Base-by-base conservation (phyloP, 1,140 invertebrate species). In the Artemia franciscana region DNA sequence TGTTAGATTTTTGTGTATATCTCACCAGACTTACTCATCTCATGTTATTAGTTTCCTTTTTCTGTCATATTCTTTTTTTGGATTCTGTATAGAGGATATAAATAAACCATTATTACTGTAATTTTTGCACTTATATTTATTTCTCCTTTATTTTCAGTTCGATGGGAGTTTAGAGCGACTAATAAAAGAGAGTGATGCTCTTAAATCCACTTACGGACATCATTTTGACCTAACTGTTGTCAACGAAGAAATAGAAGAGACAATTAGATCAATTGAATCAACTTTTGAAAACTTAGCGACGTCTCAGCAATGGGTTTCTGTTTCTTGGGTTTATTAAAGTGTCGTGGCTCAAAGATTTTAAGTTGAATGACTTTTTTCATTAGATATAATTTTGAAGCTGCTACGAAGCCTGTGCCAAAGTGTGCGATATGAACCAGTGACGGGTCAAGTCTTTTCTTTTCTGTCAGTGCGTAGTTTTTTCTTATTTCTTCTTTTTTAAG, bases 221-320 rank as follows among this genome's bases (percentile, higher is more conserved):
- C 91, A 91, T 74, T 98, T 98, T 77, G 95, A 98, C 74, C 77
- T 96, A 74, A 92, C 89, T 58, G 94, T 98, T 69, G 87, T 97
- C 23, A 98, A 98, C 79, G 97, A 97, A 78, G 94, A 98, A 76
- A 98, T 98, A 66, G 93, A 98, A 71, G 93, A 98, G 73, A 98
- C 95, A 28, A 95, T 98, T 68, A 81, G 82, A 26, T 84, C 87
- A 62, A 75, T 98, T 66, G 91, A 98, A 72, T 81, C 82, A 61
- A 85, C 90, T 23, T 86, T 97, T 64, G 89, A 92, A 65, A 80
- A 86, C 60, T 84, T 95, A 59, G 86, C 89, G 72, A 84, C 84
- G 65, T 85, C 85, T 66, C 85, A 91, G 39, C 92, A 96, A 74
- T 97, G 92, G 92, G 88, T 94, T 64, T 88, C 88, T 9, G 88